Evolutionary conservation across 1,140 invertebrate genomes (phyloP).

Genomic region (Platyscapa corneri): DNA sequence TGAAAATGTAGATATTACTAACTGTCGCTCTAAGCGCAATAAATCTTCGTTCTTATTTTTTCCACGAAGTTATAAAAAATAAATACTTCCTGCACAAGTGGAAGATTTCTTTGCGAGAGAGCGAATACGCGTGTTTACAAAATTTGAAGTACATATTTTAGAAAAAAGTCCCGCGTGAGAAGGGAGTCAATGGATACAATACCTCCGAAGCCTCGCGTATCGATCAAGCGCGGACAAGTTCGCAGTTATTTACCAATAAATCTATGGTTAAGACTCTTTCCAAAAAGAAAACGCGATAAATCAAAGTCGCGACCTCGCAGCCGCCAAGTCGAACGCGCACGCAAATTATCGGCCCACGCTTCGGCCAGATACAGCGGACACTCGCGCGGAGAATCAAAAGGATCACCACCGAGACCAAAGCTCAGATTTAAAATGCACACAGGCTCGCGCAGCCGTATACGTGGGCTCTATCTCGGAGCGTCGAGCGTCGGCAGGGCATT

Average conservation of each 20-base stretch:
- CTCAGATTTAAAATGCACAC: no score
- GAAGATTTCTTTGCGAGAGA: no score
- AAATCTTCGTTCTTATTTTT: no score
- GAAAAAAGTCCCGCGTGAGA: not conserved
- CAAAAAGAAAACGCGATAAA: not conserved
- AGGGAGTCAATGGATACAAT: not conserved
- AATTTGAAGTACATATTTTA: no score
- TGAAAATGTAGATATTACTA: no score
- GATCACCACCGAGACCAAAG: not conserved
- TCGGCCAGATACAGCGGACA: not conserved
- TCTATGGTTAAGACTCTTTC: not conserved
- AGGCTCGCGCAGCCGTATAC: no score
- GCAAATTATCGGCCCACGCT: constrained; percentile 39
- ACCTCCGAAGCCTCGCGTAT: not conserved
- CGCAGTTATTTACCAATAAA: not conserved
- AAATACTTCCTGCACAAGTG: no score
- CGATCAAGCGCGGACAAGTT: not conserved
- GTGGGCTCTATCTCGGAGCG: no score
- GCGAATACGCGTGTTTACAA: no score
- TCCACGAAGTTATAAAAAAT: no score
- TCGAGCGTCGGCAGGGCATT: no score
- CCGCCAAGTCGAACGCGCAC: not conserved
- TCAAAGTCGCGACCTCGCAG: not conserved
- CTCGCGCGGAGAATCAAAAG: not conserved
- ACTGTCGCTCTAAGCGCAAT: no score